Base-by-base conservation (phyloP, 2,113 vertebrate species). In the Thunnus thynnus region DNA sequence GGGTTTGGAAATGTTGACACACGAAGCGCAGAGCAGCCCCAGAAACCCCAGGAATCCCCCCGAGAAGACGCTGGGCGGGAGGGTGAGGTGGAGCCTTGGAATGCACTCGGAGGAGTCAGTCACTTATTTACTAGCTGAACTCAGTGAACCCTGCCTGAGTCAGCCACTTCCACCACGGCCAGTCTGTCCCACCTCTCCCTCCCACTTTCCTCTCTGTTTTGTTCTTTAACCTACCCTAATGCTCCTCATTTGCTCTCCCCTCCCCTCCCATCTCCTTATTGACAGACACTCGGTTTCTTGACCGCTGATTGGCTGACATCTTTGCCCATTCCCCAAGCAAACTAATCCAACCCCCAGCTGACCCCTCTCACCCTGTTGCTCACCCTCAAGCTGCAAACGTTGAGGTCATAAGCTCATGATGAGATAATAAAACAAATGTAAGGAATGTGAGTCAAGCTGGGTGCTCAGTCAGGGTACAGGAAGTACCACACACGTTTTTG, bases 111-210 rank as follows among this genome's bases (percentile, higher is more conserved):
- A 89, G 79, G 52, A 91, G 92, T 93, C 90, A 87, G 76, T 95
- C 94, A 92, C 91, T 96, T 94, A 94, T 96, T 96, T 96, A 94
- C 94, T 93, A 87, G 92, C 92, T 92, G 88, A 94, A 95, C 95
- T 94, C 89, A 54, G 93, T 95, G 96, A 97, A 96, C 94, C 91
- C 86, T 77, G 89, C 89, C 87, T 94, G 94, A 96, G 86, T 95
- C 78, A 94, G 94, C 94, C 25, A 66, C 92, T 93, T 93, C 92
- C 80, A 92, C 66, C 1, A 17, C 62, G 72, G 76, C 72, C 89
- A 69, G 63, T 61, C 85, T 68, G 72, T 22, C 77, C 67, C 82
- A 69, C 64, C 75, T 22, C 69, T 63, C 80, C 72, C 64, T 82
- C 77, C 76, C 72, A 10, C 61, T 77, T 67, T 50, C 70, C 56